Evolutionary conservation across 53 echinoderm and acorn worm species (phyloP), one percentile per base, ranked within the genome.

Genomic region (Astropecten irregularis): DNA sequence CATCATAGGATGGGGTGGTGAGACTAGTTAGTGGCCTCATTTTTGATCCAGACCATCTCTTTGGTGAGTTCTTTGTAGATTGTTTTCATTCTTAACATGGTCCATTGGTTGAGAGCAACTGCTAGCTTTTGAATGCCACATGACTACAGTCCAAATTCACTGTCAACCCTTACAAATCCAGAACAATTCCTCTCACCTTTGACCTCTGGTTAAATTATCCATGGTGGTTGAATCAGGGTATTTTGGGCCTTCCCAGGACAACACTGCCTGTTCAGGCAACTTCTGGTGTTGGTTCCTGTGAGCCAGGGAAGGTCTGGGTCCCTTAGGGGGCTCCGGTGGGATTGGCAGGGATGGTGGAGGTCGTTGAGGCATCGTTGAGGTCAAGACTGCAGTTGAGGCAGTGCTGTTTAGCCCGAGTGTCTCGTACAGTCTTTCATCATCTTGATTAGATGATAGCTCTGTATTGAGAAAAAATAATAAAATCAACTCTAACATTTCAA

Each of bases 101-200:
- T n/a, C n/a, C n/a, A n/a, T n/a, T n/a, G n/a, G n/a, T n/a, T n/a
- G n/a, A n/a, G n/a, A n/a, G n/a, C n/a, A n/a, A n/a, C n/a, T n/a
- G n/a, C n/a, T n/a, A n/a, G n/a, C n/a, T n/a, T n/a, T n/a, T n/a
- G n/a, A n/a, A n/a, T n/a, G n/a, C n/a, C n/a, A n/a, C n/a, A n/a
- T n/a, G n/a, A n/a, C n/a, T n/a, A n/a, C n/a, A n/a, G n/a, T n/a
- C n/a, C n/a, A n/a, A n/a, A n/a, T n/a, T n/a, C n/a, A n/a, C n/a
- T n/a, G n/a, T n/a, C n/a, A n/a, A n/a, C n/a, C n/a, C n/a, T n/a
- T n/a, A n/a, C n/a, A n/a, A n/a, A n/a, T n/a, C n/a, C n/a, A n/a
- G n/a, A n/a, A n/a, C n/a, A n/a, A n/a, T n/a, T n/a, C n/a, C n/a
- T 16, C 50, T 52, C 47, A 91, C 91, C 91, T 91, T 56, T 91